A percentile compares a stretch with the other conserved stretches of the same genome.
phyloP scores from a whole-genome alignment of 1,140 invertebrate species.

The Apolygus lucorum region DNA sequence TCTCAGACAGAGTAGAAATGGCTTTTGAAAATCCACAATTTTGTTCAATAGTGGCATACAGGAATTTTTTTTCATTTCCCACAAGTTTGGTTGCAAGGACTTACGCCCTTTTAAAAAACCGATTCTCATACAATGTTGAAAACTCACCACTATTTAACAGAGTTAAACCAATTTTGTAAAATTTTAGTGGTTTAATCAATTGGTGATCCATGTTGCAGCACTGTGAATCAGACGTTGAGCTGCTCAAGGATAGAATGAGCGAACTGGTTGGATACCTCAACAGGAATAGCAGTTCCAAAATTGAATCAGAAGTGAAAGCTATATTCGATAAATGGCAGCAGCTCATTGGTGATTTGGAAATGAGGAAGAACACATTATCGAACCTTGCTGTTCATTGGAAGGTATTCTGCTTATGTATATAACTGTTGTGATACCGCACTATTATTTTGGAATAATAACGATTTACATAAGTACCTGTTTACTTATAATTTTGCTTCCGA shows the following conservation, averaged over 20 bases:
- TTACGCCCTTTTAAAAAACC: too few species aligned
- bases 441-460: background rate
- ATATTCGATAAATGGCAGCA: conserved; percentile 67
- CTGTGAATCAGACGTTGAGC: conserved; percentile 51
- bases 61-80: too few species aligned
- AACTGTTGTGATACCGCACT: background rate
- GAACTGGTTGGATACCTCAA: conserved; percentile 57
- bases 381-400: conserved; percentile 67
- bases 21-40: too few species aligned
- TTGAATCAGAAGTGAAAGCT: conserved; percentile 50
- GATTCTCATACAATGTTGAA: too few species aligned
- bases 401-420: too few species aligned
- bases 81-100: too few species aligned
- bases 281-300: conserved; percentile 48
- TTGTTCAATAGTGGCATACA: too few species aligned
- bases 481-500: too few species aligned
- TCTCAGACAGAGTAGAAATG: too few species aligned
- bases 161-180: too few species aligned
- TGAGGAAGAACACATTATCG: conserved; percentile 50
- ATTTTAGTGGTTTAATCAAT: background rate
- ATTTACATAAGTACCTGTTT: background rate
- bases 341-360: conserved; percentile 58
- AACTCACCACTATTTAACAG: too few species aligned
- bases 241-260: conserved; percentile 54
- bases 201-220: conserved; percentile 41